phyloP scores from a whole-genome alignment of 2,888 invertebrate species.

The Pollenia griseotomentosa region DNA sequence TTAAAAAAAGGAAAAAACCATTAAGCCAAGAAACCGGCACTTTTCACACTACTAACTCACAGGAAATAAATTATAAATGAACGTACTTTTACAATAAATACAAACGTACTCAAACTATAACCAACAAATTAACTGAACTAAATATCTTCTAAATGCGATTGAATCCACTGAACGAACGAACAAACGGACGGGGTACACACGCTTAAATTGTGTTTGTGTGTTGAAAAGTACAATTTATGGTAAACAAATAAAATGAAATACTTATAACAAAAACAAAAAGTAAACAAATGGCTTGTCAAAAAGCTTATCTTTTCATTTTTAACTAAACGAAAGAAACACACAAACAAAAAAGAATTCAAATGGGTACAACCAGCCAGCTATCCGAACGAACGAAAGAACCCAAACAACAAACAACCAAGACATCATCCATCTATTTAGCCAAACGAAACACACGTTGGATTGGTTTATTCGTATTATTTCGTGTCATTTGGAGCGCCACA shows the following conservation, averaged over 20 bases:
- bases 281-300: slow-evolving; percentile 72
- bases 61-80: slow-evolving; percentile 70
- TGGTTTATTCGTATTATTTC: slow-evolving; percentile 7
- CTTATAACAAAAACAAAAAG: slow-evolving; percentile 44
- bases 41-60: slow-evolving; percentile 41
- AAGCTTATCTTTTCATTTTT: slow-evolving; percentile 69
- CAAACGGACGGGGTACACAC: neutral
- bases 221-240: slow-evolving; percentile 56
- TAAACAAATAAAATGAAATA: slow-evolving; percentile 43
- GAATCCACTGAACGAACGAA: neutral
- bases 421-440: slow-evolving; percentile 21
- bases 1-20: neutral
- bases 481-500: slow-evolving; percentile 65
- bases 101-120: neutral
- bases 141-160: slow-evolving; percentile 47
- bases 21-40: slow-evolving; percentile 36
- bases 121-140: slow-evolving; percentile 26
- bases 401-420: neutral
- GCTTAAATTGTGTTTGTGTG: slow-evolving; percentile 17
- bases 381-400: neutral
- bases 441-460: neutral
- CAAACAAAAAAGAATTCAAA: slow-evolving; percentile 4
- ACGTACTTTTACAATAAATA: slow-evolving; percentile 12
- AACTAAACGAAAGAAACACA: slow-evolving; percentile 43
- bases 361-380: slow-evolving; percentile 39